Percentiles rank a stretch among this genome's conserved stretches.
Conservation (phyloP, 2,113 vertebrate species). For the Pimephales promelas region DNA sequence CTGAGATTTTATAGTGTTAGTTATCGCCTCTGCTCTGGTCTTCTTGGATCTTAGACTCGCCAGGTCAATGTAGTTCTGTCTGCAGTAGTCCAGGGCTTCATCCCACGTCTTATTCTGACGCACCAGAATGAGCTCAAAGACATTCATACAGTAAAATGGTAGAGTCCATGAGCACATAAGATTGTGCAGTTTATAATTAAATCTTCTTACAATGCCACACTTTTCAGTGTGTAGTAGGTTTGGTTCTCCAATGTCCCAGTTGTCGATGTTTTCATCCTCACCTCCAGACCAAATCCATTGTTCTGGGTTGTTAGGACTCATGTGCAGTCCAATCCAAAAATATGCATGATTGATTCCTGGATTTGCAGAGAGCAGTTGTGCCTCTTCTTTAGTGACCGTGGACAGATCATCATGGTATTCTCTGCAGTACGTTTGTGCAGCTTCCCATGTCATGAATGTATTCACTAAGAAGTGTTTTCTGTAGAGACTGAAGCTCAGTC, state of each 20-base stretch:
- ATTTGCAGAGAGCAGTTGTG: neutral
- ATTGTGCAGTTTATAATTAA: neutral
- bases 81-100: conserved; percentile 25
- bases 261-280: neutral
- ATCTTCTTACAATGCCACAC: neutral
- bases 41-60: neutral
- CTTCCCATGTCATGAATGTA: neutral
- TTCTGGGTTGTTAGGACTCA: neutral
- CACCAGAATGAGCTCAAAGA: neutral
- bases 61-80: conserved; percentile 1
- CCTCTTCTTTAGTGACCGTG: neutral
- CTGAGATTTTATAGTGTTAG: neutral
- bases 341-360: neutral
- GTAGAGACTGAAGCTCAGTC: neutral
- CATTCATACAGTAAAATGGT: neutral
- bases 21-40: neutral
- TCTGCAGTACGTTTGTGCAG: neutral
- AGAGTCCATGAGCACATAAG: rapidly evolving
- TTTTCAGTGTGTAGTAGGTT: rapidly evolving
- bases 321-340: too few species aligned
- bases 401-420: neutral
- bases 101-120: conserved; percentile 1
- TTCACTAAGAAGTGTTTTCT: neutral
- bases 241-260: neutral
- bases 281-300: conserved; percentile 35